These are phyloP conservation scores for Seriola dumerili DNA, from an alignment of 2,113 vertebrate genomes.

Conservation along the genomic window DNA sequence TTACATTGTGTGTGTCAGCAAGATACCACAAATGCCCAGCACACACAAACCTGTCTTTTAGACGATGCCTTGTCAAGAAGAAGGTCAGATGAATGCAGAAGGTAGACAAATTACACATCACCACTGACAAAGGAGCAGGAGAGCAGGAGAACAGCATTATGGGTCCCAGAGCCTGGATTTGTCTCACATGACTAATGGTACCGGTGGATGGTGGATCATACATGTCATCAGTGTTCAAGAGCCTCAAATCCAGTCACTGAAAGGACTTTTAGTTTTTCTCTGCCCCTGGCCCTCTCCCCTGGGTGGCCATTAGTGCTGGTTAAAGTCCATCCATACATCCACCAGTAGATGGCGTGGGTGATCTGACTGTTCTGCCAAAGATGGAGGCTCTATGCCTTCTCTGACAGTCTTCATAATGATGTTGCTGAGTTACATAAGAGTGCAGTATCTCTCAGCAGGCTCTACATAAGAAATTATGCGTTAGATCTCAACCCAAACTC, in stretches of 20 bases:
- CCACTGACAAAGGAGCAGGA: slow-evolving; percentile 59
- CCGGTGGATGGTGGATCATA: slow-evolving; percentile 63
- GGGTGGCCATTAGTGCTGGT: slow-evolving; percentile 73
- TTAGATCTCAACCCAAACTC: slow-evolving; percentile 76
- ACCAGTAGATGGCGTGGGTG: slow-evolving; percentile 86
- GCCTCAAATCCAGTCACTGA: slow-evolving; percentile 58
- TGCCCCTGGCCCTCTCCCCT: slow-evolving; percentile 56
- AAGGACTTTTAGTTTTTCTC: slow-evolving; percentile 56
- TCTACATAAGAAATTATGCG: slow-evolving; percentile 77
- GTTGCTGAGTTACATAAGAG: slow-evolving; percentile 84
- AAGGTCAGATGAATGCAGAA: slow-evolving; percentile 73
- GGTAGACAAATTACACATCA: slow-evolving; percentile 75
- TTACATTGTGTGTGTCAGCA: slow-evolving; percentile 68
- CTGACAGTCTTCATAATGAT: slow-evolving; percentile 81
- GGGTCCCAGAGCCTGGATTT: slow-evolving; percentile 59
- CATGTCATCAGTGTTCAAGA: slow-evolving; percentile 67
- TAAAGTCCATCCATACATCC: slow-evolving; percentile 53
- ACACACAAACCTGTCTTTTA: slow-evolving; percentile 67
- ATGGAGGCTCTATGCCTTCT: slow-evolving; percentile 55
- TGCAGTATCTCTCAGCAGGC: slow-evolving; percentile 81
- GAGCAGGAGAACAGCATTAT: slow-evolving; percentile 31
- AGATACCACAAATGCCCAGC: slow-evolving; percentile 51
- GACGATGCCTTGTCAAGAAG: slow-evolving; percentile 63
- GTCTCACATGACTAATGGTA: slow-evolving; percentile 76
- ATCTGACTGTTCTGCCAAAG: slow-evolving; percentile 70